Percentiles rank a stretch among this genome's conserved stretches.
These are phyloP conservation scores for Drosophila kohkoa DNA, from an alignment of 1,140 invertebrate genomes.

Conservation along the genomic window DNA sequence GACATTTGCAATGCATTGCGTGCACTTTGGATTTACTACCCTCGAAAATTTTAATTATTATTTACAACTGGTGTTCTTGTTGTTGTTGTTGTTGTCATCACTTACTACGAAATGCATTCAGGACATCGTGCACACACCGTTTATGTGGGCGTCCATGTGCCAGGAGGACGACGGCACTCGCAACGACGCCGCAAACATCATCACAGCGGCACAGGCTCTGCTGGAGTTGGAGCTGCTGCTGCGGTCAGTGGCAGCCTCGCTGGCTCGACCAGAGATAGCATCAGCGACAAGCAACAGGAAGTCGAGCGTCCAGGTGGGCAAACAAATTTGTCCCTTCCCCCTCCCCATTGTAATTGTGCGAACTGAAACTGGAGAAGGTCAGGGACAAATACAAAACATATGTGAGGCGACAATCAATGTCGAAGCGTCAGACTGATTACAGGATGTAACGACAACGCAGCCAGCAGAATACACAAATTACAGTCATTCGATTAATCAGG, in stretches of 20 bases:
- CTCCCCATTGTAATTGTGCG: slow-evolving; percentile 36
- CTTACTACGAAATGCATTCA: slow-evolving; percentile 77
- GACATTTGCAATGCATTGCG: slow-evolving; percentile 7
- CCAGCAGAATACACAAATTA: slow-evolving; percentile 22
- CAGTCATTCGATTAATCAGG: slow-evolving; percentile 22
- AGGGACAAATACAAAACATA: slow-evolving; percentile 1
- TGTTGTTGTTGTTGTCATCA: slow-evolving; percentile 11
- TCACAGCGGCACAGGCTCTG: slow-evolving; percentile 85
- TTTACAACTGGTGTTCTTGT: slow-evolving; percentile 14
- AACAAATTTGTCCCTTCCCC: not conserved
- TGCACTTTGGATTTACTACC: not conserved
- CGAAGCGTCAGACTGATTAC: slow-evolving; percentile 40
- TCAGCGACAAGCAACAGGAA: slow-evolving; percentile 73
- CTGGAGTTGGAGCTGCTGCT: slow-evolving; percentile 20
- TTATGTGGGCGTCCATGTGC: slow-evolving; percentile 95
- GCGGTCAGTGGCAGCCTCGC: slow-evolving; percentile 44
- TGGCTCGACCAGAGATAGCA: slow-evolving; percentile 62
- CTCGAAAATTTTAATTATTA: not conserved
- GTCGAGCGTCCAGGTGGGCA: slow-evolving; percentile 77
- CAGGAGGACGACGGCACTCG: slow-evolving; percentile 90
- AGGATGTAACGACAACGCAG: slow-evolving; percentile 17
- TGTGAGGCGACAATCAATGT: slow-evolving; percentile 52
- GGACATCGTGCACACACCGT: slow-evolving; percentile 95
- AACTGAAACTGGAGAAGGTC: slow-evolving; percentile 3
- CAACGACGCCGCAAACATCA: slow-evolving; percentile 92